Percentiles rank a stretch among this genome's conserved stretches.
Conservation (phyloP, 2,888 invertebrate species). For the Lasioglossum morio region DNA sequence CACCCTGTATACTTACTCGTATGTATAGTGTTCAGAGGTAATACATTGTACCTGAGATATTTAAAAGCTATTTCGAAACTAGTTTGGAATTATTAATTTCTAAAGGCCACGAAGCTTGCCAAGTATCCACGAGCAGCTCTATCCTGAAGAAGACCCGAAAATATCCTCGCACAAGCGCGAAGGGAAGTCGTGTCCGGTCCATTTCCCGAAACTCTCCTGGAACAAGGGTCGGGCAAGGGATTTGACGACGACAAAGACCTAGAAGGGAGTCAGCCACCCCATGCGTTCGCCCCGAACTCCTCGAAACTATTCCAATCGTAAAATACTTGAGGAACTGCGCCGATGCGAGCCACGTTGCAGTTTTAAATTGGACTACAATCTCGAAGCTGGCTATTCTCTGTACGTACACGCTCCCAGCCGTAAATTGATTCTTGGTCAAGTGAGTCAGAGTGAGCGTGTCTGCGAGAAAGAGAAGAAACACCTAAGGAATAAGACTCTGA, state of each 20-base stretch:
- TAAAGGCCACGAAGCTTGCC: no score
- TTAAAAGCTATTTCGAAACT: no score
- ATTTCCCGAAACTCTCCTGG: neutral
- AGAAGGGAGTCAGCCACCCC: neutral
- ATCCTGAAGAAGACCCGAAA: neutral
- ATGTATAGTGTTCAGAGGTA: no score
- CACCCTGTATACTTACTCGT: no score
- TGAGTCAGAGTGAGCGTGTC: neutral
- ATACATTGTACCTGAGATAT: no score
- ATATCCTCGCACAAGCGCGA: neutral
- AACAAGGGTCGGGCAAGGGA: neutral
- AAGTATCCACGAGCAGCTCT: neutral
- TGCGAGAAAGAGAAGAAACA: neutral
- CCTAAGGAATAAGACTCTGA: slow-evolving; percentile 36
- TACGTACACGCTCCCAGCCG: slow-evolving; percentile 3
- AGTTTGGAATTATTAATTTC: no score
- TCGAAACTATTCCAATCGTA: slow-evolving; percentile 54
- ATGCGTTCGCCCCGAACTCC: neutral
- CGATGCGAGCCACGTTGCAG: slow-evolving; percentile 32
- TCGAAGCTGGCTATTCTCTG: slow-evolving; percentile 10
- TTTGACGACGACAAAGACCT: neutral
- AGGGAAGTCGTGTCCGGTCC: neutral
- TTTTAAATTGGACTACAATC: slow-evolving; percentile 53
- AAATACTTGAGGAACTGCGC: slow-evolving; percentile 45
- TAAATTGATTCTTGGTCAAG: slow-evolving; percentile 42